Evolutionary conservation across 2,113 vertebrate genomes (phyloP).

Genomic region (Dipodomys spectabilis): DNA sequence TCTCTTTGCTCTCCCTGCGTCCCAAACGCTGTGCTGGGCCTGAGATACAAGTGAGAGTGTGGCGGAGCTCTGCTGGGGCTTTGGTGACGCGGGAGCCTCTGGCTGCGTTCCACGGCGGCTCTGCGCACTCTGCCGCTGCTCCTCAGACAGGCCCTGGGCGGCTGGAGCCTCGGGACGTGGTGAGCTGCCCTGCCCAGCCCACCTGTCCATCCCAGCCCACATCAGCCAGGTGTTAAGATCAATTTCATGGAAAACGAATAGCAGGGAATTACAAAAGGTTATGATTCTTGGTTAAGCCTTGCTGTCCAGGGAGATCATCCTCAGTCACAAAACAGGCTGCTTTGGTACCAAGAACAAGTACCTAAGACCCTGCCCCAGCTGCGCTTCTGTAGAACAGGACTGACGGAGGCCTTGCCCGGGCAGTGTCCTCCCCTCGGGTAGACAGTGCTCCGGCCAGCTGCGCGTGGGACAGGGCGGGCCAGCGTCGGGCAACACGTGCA

Average conservation of each 20-base stretch:
- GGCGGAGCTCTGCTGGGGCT: background rate
- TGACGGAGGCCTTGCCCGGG: rapidly evolving
- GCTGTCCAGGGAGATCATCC: background rate
- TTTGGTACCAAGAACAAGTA: background rate
- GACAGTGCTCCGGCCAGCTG: rapidly evolving
- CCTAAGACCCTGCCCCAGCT: background rate
- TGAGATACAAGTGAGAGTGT: rapidly evolving
- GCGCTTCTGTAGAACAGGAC: too few species aligned
- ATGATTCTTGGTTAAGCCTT: background rate
- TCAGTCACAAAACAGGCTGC: background rate
- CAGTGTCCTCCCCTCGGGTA: rapidly evolving
- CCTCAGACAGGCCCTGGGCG: background rate
- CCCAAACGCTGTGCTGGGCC: background rate
- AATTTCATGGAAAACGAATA: rapidly evolving
- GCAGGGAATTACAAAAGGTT: too few species aligned
- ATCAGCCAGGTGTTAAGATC: background rate
- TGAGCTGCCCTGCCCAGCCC: too few species aligned
- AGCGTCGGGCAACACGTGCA: rapidly evolving
- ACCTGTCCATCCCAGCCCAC: too few species aligned
- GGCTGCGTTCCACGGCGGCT: too few species aligned
- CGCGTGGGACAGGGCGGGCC: rapidly evolving
- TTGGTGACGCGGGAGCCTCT: rapidly evolving
- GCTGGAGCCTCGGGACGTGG: too few species aligned
- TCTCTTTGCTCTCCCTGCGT: background rate
- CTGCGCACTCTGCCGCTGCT: rapidly evolving